These are phyloP conservation scores for Drosophila kuntzei DNA, from an alignment of 2,888 invertebrate genomes.

Conservation along the genomic window DNA sequence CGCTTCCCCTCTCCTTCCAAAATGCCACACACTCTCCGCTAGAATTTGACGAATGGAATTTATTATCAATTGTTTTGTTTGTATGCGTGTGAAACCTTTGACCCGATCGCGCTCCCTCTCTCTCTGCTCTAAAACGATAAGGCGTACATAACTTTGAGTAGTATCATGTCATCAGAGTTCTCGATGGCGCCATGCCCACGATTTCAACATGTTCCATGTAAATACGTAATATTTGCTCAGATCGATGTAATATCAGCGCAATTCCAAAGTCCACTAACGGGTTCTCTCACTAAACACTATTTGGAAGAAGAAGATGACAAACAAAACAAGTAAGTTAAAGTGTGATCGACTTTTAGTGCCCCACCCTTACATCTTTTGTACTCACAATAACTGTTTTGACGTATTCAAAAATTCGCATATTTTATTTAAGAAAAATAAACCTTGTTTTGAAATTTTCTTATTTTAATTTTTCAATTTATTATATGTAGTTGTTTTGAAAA, in stretches of 20 bases:
- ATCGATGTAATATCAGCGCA: constrained; percentile 35
- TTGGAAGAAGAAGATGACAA: neutral
- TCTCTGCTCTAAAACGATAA: constrained; percentile 32
- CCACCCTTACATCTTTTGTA: neutral
- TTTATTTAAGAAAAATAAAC: no score
- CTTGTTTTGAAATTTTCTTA: no score
- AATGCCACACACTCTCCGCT: neutral
- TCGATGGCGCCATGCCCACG: constrained; percentile 38
- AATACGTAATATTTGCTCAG: constrained; percentile 42
- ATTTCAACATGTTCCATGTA: constrained; percentile 12
- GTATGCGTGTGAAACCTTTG: constrained; percentile 54
- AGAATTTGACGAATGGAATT: constrained; percentile 25
- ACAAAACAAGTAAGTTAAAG: neutral
- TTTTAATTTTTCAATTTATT: no score
- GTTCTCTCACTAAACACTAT: neutral
- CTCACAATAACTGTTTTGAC: no score
- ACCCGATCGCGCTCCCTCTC: constrained; percentile 29
- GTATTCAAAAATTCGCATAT: no score
- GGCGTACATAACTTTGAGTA: constrained; percentile 10
- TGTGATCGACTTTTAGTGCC: neutral
- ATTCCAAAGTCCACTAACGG: constrained; percentile 45
- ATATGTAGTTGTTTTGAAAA: no score
- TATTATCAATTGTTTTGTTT: constrained; percentile 54
- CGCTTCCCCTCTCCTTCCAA: neutral
- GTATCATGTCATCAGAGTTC: constrained; percentile 22